phyloP scores from a whole-genome alignment of 2,113 vertebrate genomes.

The Notiomystis cincta region DNA sequence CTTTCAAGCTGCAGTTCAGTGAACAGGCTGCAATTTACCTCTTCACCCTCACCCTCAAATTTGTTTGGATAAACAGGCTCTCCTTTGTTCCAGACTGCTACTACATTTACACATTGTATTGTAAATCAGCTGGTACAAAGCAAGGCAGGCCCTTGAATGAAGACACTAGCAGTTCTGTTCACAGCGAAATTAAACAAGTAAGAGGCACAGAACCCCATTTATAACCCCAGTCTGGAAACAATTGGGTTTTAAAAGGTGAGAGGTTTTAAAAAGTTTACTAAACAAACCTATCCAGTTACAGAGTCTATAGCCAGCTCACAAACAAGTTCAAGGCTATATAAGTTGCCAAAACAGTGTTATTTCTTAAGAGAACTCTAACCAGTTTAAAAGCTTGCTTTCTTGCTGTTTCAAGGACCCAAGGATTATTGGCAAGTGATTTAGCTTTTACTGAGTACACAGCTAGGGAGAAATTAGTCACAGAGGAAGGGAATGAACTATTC shows the following conservation, averaged over 20 bases:
- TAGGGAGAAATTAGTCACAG: constrained; percentile 35
- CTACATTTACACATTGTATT: constrained; percentile 42
- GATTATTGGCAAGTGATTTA: constrained; percentile 27
- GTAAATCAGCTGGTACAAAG: constrained; percentile 31
- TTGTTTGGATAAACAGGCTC: constrained; percentile 58
- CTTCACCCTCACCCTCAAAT: constrained; percentile 38
- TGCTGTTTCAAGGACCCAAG: not conserved
- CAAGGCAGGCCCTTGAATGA: constrained; percentile 12
- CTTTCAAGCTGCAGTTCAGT: constrained; percentile 10
- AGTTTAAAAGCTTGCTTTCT: constrained; percentile 1
- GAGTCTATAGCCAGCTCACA: not conserved
- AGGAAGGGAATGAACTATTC: constrained; percentile 15
- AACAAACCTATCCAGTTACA: constrained; percentile 20
- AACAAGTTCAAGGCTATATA: constrained; percentile 10
- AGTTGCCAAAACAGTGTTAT: not conserved
- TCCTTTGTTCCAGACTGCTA: constrained; percentile 39
- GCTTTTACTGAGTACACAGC: constrained; percentile 18
- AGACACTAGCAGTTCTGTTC: constrained; percentile 47
- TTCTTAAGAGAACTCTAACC: constrained; percentile 7
- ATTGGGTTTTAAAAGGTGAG: constrained; percentile 51
- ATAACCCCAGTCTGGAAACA: constrained; percentile 9
- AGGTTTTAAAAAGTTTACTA: constrained; percentile 49
- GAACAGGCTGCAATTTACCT: constrained; percentile 38
- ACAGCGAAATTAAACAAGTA: constrained; percentile 10
- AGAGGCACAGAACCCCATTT: constrained; percentile 17